These are phyloP conservation scores for Petrophora chlorosata DNA, from an alignment of 2,888 invertebrate species.

Conservation along the genomic window DNA sequence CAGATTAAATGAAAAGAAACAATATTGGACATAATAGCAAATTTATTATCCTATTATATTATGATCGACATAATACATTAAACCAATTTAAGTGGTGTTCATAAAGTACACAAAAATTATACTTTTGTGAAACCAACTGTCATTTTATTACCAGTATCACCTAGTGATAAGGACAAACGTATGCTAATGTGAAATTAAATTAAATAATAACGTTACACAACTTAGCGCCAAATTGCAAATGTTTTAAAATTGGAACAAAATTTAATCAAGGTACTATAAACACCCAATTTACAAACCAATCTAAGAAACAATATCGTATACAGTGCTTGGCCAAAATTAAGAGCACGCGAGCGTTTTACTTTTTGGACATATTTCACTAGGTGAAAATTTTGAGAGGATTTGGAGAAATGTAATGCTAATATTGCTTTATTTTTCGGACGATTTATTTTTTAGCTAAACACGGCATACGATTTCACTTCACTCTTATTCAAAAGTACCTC, in stretches of 20 bases:
- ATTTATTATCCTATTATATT: conserved; percentile 77
- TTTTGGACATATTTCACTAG: no score
- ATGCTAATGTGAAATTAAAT: conserved; percentile 32
- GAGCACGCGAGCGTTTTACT: background rate
- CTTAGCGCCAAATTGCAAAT: conserved; percentile 20
- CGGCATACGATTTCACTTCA: conserved; percentile 4
- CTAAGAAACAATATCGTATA: conserved; percentile 1
- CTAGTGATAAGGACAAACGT: conserved; percentile 40
- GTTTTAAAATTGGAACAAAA: background rate
- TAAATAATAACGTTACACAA: conserved; percentile 14
- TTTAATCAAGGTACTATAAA: conserved; percentile 4
- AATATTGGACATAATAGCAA: conserved; percentile 72
- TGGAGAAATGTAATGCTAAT: background rate
- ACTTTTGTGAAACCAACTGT: conserved; percentile 38
- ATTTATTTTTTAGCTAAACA: background rate
- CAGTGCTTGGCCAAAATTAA: background rate
- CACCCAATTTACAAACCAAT: conserved; percentile 4
- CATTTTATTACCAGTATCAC: conserved; percentile 35
- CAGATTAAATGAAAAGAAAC: conserved; percentile 22
- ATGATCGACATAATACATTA: conserved; percentile 69
- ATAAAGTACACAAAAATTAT: conserved; percentile 52
- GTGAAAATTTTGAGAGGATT: no score
- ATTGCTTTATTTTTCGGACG: background rate
- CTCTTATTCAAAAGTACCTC: conserved; percentile 7
- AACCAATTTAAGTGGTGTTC: conserved; percentile 53